A percentile compares a stretch with the other conserved stretches of the same genome.
These are phyloP conservation scores for Taxidea taxus DNA, from an alignment of 2,113 vertebrate species.

Conservation along the genomic window DNA sequence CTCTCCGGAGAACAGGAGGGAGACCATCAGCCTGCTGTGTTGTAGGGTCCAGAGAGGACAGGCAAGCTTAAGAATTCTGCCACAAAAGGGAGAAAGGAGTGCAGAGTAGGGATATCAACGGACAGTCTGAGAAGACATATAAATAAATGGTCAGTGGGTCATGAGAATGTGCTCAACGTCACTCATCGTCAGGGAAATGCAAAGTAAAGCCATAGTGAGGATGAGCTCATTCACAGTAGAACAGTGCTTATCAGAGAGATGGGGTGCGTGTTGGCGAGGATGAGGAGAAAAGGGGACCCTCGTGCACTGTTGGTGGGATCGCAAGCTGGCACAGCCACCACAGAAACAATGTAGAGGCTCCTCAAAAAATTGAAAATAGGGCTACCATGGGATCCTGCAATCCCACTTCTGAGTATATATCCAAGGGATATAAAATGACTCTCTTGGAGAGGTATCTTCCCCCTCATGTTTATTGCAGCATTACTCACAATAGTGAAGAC, in stretches of 20 bases:
- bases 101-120: neutral
- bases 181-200: no score
- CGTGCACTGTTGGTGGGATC: neutral
- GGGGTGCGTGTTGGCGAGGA: neutral
- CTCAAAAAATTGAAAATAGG: neutral
- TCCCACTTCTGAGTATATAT: neutral
- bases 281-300: neutral
- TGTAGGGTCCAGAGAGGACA: neutral
- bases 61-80: neutral
- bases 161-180: neutral
- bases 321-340: neutral
- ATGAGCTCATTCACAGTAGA: neutral
- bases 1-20: neutral
- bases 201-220: no score
- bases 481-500: neutral
- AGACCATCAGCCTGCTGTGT: neutral
- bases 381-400: no score
- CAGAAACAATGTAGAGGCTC: neutral
- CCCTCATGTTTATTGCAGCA: neutral
- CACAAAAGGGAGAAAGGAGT: neutral
- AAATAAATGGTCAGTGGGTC: neutral
- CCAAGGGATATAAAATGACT: neutral
- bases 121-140: neutral
- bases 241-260: neutral
- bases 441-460: no score